A percentile compares a stretch with the other conserved stretches of the same genome.
Evolutionary conservation across 2,113 vertebrate species (phyloP).

Genomic region (Cynocephalus volans): DNA sequence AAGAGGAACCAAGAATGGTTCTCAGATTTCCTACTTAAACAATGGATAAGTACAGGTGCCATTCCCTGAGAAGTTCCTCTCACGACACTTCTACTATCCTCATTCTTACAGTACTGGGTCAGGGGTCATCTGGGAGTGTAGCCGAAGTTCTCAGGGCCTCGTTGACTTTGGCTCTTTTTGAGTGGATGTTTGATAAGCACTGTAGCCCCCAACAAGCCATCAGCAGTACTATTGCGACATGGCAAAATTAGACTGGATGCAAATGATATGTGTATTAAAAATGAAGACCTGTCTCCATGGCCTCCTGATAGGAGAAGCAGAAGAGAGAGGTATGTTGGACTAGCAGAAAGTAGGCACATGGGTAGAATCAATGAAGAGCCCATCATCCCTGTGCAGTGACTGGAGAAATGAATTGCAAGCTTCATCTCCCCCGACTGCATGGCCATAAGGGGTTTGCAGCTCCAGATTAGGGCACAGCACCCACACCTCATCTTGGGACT

Average conservation of each 20-base stretch:
- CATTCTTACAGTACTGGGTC: background rate
- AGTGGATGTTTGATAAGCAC: background rate
- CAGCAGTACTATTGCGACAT: background rate
- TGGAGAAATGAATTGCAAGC: background rate
- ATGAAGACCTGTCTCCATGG: background rate
- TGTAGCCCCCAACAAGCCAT: background rate
- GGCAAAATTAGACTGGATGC: background rate
- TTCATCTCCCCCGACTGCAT: background rate
- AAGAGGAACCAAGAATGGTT: background rate
- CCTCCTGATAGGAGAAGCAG: background rate
- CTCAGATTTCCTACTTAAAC: background rate
- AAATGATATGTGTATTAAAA: background rate
- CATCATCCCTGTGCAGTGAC: background rate
- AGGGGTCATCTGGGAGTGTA: background rate
- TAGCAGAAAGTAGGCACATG: fast-evolving
- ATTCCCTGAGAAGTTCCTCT: background rate
- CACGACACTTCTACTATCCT: background rate
- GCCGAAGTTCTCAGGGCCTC: background rate
- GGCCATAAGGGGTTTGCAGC: background rate
- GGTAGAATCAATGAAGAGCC: background rate
- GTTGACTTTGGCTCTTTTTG: background rate
- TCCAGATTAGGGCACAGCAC: background rate
- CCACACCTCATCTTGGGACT: background rate
- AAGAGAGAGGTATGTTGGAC: background rate
- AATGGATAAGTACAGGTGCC: background rate